These are phyloP conservation scores for Aphis craccivora DNA, from an alignment of 1,140 invertebrate species.

Conservation along the genomic window DNA sequence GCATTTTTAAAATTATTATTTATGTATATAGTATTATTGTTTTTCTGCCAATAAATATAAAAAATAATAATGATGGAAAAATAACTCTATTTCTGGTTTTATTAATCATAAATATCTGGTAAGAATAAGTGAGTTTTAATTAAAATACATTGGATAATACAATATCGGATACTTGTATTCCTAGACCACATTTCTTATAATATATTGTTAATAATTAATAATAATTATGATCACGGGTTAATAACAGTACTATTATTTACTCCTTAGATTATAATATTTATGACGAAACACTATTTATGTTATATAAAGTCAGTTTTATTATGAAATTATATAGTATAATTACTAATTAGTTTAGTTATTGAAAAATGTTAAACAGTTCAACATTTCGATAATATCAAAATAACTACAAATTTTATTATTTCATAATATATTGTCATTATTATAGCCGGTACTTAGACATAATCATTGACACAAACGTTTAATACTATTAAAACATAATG, in stretches of 20 bases:
- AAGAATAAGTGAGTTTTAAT: too few relatives aligned
- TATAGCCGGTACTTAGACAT: background rate
- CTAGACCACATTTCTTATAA: background rate
- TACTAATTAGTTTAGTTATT: too few relatives aligned
- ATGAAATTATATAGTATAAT: background rate
- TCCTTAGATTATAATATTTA: background rate
- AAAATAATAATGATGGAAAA: too few relatives aligned
- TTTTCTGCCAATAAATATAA: too few relatives aligned
- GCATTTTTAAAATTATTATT: background rate
- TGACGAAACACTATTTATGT: background rate
- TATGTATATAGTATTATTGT: background rate
- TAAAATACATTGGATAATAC: too few relatives aligned
- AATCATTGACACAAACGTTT: background rate
- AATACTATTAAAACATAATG: background rate
- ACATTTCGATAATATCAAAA: too few relatives aligned
- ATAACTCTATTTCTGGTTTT: too few relatives aligned
- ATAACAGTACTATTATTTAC: background rate
- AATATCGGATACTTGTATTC: background rate
- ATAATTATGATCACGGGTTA: background rate
- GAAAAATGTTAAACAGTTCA: too few relatives aligned
- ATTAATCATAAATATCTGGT: too few relatives aligned
- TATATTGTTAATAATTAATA: background rate
- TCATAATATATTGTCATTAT: background rate
- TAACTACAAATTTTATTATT: background rate
- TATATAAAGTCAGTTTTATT: background rate